Base-by-base conservation (phyloP, 2,797 vertebrate genomes). In the Clamator glandarius region DNA sequence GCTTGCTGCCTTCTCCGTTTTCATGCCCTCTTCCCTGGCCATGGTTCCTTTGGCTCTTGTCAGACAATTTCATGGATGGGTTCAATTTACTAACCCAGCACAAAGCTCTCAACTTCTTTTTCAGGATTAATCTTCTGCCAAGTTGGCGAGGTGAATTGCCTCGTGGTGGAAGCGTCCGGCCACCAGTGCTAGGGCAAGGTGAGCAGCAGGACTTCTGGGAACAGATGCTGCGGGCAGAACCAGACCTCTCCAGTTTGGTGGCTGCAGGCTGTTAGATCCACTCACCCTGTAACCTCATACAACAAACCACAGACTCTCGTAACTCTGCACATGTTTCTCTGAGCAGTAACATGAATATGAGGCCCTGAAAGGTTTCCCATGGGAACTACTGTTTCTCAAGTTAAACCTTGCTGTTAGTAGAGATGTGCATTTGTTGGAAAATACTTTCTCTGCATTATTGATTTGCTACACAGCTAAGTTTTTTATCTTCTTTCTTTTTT, bases 131-230 rank as follows among this genome's bases (percentile, higher is more conserved):
- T 70, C 75, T 87, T 67, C 93, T 84, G 84, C 67, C 86, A 63
- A 12, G 59, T 9, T 66, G 87, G 55, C 0, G 3, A 91, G 89
- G 92, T 82, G 68, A 92, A 51, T 84, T 76, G 75, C 89, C 67
- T 93, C 3, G 18, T 0, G 11, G 67, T 89, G 72, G 75, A 67
- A 90, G 61, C 11, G 1, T 79, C 89, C 5, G 1, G 52, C 84
- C 75, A 74, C 81, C 81, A 87, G 57, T 89, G 68, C 79, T 88
- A 80, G 92, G 93, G 93, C 87, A 80, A 88, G 92, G 90, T 93
- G 93, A 91, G 90, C 90, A 88, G 79, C 84, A 80, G 84, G 68
- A 68, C 68, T 87, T 55, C 48, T 57, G 63, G 62, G 78, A 89
- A 8, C 4, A 3, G 35, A 31, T 51, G 72, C 62, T 11, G 3